Percentiles rank a stretch among this genome's conserved stretches.
Conservation (phyloP, 1,140 invertebrate genomes). For the Drosophila pseudoobscura region DNA sequence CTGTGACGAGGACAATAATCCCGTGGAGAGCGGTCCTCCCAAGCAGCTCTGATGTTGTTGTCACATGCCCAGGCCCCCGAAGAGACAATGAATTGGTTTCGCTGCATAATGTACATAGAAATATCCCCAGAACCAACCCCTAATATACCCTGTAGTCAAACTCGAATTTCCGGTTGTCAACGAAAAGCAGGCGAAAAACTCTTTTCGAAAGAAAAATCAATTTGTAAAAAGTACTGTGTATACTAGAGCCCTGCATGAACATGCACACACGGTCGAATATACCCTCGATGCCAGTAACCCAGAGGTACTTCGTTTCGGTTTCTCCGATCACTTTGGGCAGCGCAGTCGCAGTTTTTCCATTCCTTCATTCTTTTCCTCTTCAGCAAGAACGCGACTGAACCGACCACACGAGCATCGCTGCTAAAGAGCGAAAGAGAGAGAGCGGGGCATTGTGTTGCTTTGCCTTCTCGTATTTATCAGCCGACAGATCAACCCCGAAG, state of each 20-base stretch:
- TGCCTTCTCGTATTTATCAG: too few relatives aligned
- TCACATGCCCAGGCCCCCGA: conserved; percentile 17
- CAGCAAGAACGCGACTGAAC: too few relatives aligned
- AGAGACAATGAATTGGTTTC: not conserved
- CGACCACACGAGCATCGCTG: too few relatives aligned
- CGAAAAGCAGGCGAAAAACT: conserved; percentile 2
- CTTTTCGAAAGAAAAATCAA: conserved; percentile 35
- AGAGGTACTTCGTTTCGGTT: too few relatives aligned
- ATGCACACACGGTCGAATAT: too few relatives aligned
- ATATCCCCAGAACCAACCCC: conserved; percentile 16
- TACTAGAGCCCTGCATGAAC: conserved; percentile 2
- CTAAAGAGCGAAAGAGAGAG: too few relatives aligned
- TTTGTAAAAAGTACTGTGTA: conserved; percentile 40
- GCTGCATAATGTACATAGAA: conserved; percentile 7
- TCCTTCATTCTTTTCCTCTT: too few relatives aligned
- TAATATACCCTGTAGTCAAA: conserved; percentile 10
- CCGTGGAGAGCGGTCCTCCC: conserved; percentile 53
- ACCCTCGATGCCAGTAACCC: too few relatives aligned
- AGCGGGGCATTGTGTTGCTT: too few relatives aligned
- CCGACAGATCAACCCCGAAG: too few relatives aligned
- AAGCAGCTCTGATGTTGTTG: conserved; percentile 52
- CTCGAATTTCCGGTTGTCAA: conserved; percentile 63
- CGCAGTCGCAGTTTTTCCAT: too few relatives aligned
- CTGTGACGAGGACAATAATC: conserved; percentile 82
- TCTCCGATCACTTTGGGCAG: too few relatives aligned